phyloP scores from a whole-genome alignment of 1,140 invertebrate species.

The Ruditapes philippinarum region DNA sequence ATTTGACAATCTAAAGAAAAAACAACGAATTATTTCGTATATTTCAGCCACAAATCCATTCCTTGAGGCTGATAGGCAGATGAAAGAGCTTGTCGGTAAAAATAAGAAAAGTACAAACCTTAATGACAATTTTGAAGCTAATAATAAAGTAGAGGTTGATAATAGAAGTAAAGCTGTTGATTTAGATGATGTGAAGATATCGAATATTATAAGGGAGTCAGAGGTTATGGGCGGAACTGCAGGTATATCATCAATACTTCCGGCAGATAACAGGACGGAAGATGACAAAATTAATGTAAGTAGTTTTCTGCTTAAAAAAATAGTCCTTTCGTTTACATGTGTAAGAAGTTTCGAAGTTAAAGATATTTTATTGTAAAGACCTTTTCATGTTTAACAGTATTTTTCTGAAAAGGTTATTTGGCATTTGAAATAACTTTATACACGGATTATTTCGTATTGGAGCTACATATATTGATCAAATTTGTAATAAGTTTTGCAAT shows the following conservation, averaged over 20 bases:
- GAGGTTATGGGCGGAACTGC: conserved; percentile 52
- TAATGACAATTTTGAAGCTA: neutral
- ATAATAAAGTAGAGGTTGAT: conserved; percentile 32
- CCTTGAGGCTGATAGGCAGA: conserved; percentile 51
- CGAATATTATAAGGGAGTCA: conserved; percentile 60
- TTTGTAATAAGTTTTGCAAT: too few species aligned
- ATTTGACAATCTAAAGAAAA: too few species aligned
- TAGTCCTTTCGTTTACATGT: too few species aligned
- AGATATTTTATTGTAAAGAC: too few species aligned
- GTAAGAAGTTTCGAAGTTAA: too few species aligned
- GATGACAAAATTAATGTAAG: neutral
- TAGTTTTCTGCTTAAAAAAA: too few species aligned
- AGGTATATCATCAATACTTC: conserved; percentile 52
- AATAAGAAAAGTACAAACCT: conserved; percentile 37
- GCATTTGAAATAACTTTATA: too few species aligned
- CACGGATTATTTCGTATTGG: too few species aligned
- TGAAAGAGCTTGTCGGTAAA: conserved; percentile 34
- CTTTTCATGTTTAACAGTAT: too few species aligned
- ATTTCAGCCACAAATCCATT: conserved; percentile 56
- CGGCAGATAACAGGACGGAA: neutral
- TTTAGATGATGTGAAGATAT: conserved; percentile 66
- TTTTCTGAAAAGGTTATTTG: too few species aligned
- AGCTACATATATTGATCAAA: too few species aligned
- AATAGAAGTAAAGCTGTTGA: conserved; percentile 34
- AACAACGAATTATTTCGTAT: too few species aligned